Evolutionary conservation across 2,888 invertebrate species (phyloP).

Genomic region (Formica aserva): DNA sequence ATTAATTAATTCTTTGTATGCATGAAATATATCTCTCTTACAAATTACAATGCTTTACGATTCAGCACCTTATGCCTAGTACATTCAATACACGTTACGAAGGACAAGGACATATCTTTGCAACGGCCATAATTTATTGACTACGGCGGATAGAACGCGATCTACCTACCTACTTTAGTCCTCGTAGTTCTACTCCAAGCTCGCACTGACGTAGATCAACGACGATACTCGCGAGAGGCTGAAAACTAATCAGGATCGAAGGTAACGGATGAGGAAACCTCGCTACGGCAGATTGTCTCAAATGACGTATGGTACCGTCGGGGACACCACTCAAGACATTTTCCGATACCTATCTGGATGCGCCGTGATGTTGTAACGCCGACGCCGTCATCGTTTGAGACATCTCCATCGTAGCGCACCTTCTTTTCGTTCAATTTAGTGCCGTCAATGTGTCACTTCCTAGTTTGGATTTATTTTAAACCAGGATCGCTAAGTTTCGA

Average conservation of each 20-base stretch:
- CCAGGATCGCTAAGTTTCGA: background rate
- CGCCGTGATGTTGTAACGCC: constrained; percentile 41
- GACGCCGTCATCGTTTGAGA: constrained; percentile 30
- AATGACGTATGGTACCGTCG: constrained; percentile 61
- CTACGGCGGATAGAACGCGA: constrained; percentile 58
- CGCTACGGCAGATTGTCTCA: constrained; percentile 58
- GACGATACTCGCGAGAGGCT: constrained; percentile 59
- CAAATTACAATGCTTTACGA: constrained; percentile 17
- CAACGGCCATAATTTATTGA: constrained; percentile 71
- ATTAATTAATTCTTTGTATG: background rate
- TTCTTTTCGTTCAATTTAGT: constrained; percentile 47
- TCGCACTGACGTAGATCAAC: constrained; percentile 66
- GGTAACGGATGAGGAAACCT: constrained; percentile 73
- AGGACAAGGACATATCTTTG: constrained; percentile 60
- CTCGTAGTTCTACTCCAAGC: constrained; percentile 30
- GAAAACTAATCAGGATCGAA: constrained; percentile 78
- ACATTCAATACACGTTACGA: constrained; percentile 19
- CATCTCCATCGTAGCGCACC: constrained; percentile 24
- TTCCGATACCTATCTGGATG: constrained; percentile 51
- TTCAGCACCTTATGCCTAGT: constrained; percentile 7
- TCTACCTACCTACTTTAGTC: constrained; percentile 50
- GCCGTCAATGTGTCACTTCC: constrained; percentile 39
- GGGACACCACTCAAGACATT: constrained; percentile 44
- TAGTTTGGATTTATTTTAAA: constrained; percentile 18
- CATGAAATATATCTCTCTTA: background rate